Evolutionary conservation across 2,888 invertebrate species (phyloP).

Genomic region (Keiferia lycopersicella): DNA sequence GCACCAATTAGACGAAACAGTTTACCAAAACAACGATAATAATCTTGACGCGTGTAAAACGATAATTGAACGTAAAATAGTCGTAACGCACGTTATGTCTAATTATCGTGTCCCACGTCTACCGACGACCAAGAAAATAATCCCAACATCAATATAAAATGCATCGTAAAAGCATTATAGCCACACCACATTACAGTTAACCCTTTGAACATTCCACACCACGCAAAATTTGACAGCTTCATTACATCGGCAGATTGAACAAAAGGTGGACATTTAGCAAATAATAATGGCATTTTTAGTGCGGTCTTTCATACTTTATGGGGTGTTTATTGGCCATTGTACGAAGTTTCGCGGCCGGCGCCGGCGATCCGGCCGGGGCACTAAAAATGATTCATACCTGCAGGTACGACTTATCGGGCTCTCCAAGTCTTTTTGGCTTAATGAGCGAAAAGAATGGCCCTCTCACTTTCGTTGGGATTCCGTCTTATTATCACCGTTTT

Average conservation of each 20-base stretch:
- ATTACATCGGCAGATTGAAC: constrained; percentile 57
- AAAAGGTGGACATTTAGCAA: constrained; percentile 73
- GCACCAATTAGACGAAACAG: constrained; percentile 20
- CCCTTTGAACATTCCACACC: constrained; percentile 47
- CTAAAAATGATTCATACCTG: constrained; percentile 71
- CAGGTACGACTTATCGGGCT: constrained; percentile 64
- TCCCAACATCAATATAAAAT: constrained; percentile 32
- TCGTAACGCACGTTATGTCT: constrained; percentile 43
- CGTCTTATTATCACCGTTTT: constrained; percentile 24
- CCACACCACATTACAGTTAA: constrained; percentile 35
- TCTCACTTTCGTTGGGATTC: constrained; percentile 37
- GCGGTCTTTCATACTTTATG: constrained; percentile 75
- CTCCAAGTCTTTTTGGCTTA: constrained; percentile 61
- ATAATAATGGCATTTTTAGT: constrained; percentile 76
- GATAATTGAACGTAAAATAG: constrained; percentile 24
- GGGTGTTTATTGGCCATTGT: constrained; percentile 78
- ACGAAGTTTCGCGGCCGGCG: constrained; percentile 57
- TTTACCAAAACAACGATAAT: constrained; percentile 14
- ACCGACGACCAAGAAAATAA: constrained; percentile 40
- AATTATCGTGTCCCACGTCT: constrained; percentile 55
- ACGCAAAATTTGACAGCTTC: constrained; percentile 66
- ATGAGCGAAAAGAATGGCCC: constrained; percentile 57
- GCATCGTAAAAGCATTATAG: constrained; percentile 37
- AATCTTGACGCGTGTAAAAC: constrained; percentile 18
- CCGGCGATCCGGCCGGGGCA: constrained; percentile 56